Evolutionary conservation across 2,113 vertebrate genomes (phyloP), one percentile per base, ranked within the genome.

Genomic region (Synchiropus splendidus): DNA sequence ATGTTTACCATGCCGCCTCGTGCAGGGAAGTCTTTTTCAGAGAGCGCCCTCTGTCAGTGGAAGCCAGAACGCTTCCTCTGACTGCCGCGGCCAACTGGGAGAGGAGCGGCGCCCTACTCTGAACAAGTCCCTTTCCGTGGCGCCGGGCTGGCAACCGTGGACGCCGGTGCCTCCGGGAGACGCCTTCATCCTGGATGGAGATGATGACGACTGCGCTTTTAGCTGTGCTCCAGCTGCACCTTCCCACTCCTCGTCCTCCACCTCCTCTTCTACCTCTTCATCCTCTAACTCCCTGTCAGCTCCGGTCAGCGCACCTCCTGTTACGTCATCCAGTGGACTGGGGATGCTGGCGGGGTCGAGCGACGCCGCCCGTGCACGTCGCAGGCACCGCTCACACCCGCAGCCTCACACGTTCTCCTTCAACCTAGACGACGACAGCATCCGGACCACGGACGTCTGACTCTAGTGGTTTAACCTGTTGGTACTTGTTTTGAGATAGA

Each of bases 61-160:
- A 33, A 63, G 54, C 43, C 64, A 70, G 11, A 66, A 70, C 11
- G 36, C 65, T 39, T 64, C 62, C 37, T 32, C 48, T 2, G 43
- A 32, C 0, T 31, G 51, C 37, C 64, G 49, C 4, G 39, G 48
- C 41, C 68, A 47, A 1, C 70, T 55, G 13, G n/a, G 31, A 0
- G 72, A 67, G 0, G 78, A 83, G 1, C 40, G 44, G n/a, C 79
- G 82, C 39, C 77, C 78, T 8, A 18, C 39, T 0, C 69, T 87
- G 27, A 16, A 62, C 10, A 87, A 88, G 54, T 85, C 84, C 13
- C 70, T 69, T 62, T 87, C 86, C 1, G 78, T 82, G 45, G 75
- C 75, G 0, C 78, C 84, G 1, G 80, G 85, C 14, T 88, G 86
- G 86, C 86, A 88, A 70, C 86, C 86, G 5, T 88, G 86, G 86